Conservation (phyloP, 2,113 vertebrate genomes). For the Lepus americanus region DNA sequence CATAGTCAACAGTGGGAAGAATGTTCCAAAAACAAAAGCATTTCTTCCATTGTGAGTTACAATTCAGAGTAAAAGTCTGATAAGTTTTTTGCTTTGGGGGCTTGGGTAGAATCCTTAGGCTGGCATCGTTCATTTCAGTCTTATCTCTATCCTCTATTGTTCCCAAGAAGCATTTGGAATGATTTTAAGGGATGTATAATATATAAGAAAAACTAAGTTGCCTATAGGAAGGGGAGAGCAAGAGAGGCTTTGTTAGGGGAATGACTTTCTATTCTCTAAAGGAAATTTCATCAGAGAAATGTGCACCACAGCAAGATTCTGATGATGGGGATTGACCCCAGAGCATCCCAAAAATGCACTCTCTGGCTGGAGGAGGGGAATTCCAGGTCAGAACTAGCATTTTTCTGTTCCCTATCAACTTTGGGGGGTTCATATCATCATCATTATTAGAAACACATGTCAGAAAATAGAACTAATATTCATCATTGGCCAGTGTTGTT, state of each 20-base stretch:
- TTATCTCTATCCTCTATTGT: too few relatives aligned
- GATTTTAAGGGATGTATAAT: too few relatives aligned
- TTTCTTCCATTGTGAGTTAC: not conserved
- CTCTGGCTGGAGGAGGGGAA: slow-evolving; percentile 76
- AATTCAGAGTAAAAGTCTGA: not conserved
- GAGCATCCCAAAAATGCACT: slow-evolving; percentile 77
- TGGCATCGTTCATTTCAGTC: too few relatives aligned
- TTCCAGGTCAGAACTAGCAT: slow-evolving; percentile 80
- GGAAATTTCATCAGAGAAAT: slow-evolving; percentile 70
- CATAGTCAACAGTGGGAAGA: not conserved
- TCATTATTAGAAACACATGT: slow-evolving; percentile 87
- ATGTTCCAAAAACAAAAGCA: not conserved
- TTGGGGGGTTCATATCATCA: slow-evolving; percentile 75
- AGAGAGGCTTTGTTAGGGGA: not conserved
- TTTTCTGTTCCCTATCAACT: slow-evolving; percentile 83
- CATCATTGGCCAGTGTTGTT: slow-evolving; percentile 49
- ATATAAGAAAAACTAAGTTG: too few relatives aligned
- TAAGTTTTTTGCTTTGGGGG: not conserved
- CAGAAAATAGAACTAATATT: slow-evolving; percentile 76
- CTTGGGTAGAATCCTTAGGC: too few relatives aligned
- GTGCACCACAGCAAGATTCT: slow-evolving; percentile 71
- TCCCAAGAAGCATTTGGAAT: too few relatives aligned
- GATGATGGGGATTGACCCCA: slow-evolving; percentile 77
- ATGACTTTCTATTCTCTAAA: slow-evolving; percentile 39
- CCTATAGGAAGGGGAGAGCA: too few relatives aligned